Base-by-base conservation (phyloP, 2,888 invertebrate genomes). In the Dynastes grantii region DNA sequence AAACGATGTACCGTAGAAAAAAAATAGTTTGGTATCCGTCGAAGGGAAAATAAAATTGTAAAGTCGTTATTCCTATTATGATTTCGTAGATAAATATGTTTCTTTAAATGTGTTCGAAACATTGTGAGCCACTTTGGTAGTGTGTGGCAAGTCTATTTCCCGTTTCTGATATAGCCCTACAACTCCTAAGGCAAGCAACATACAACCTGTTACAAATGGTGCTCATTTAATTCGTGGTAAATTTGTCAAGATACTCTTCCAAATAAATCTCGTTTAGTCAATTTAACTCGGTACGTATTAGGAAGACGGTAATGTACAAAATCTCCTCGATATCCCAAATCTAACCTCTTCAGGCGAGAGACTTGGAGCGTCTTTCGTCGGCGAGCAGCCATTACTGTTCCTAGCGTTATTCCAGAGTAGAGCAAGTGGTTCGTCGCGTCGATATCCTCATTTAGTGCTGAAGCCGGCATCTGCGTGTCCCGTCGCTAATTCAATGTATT, bases 401-500 rank as follows among this genome's bases (percentile, higher is more conserved):
- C 13, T 45, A 11, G 45, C 37, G 45, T 61, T 75, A 11, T 45
- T 61, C 29, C 61, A 27, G 9, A 58, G 58, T 49, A 27, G 9
- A 58, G 58, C 29, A 40, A 51, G 49, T 70, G 55, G 71, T 45
- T 27, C 16, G 55, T 75, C 61, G 73, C 63, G 32, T 32, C 29
- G 78, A 75, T 77, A 76, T 80, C 77, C 79, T 81, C 81, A 80
- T 80, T 81, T 80, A 76, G 76, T 29, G 32, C 78, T 65, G 77
- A 79, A 75, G 76, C 78, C 71, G 61, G 40, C 45, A 55, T 77
- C 79, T 80, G 78, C 79, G 80, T 81, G 80, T 76, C 76, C 75
- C 75, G 77, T 79, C 79, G 79, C 79, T 81, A 81, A 79, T 80
- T 77, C 81, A 76, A 76, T 81, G 79, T 79, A 79, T 81, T 79